Conservation (phyloP, 1,140 invertebrate genomes). For the Belonocnema kinseyi region DNA sequence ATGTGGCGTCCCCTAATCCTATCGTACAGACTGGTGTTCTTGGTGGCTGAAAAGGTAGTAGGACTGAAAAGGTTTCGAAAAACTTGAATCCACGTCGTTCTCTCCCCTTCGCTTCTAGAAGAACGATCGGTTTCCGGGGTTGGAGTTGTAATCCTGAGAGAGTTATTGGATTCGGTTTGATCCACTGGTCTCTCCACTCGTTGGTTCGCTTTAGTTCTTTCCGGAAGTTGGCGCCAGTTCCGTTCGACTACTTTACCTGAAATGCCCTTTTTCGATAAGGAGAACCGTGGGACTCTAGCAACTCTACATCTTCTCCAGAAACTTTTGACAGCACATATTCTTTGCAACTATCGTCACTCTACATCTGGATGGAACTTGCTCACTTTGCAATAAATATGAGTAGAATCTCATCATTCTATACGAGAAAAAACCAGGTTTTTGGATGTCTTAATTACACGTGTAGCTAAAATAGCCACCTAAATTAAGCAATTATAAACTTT, state of each 20-base stretch:
- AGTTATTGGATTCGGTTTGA: constrained; percentile 72
- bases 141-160: constrained; percentile 66
- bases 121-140: constrained; percentile 54
- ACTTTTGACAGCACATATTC: constrained; percentile 24
- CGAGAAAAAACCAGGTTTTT: no score
- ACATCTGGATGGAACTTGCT: neutral
- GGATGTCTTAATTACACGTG: no score
- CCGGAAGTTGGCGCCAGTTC: constrained; percentile 19
- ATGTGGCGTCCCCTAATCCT: neutral
- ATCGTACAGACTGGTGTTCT: neutral
- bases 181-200: constrained; percentile 58
- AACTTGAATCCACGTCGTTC: constrained; percentile 20
- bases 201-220: constrained; percentile 29
- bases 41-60: constrained; percentile 2
- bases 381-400: neutral
- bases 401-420: neutral
- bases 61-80: neutral
- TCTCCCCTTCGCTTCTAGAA: constrained; percentile 8
- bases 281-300: constrained; percentile 7
- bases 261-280: constrained; percentile 4
- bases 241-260: neutral
- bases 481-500: no score
- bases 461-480: no score
- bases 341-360: constrained; percentile 17
- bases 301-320: constrained; percentile 13